A percentile compares a stretch with the other conserved stretches of the same genome.
Evolutionary conservation across 2,797 vertebrate genomes (phyloP).

Genomic region (Cryptoblepharus egeriae): DNA sequence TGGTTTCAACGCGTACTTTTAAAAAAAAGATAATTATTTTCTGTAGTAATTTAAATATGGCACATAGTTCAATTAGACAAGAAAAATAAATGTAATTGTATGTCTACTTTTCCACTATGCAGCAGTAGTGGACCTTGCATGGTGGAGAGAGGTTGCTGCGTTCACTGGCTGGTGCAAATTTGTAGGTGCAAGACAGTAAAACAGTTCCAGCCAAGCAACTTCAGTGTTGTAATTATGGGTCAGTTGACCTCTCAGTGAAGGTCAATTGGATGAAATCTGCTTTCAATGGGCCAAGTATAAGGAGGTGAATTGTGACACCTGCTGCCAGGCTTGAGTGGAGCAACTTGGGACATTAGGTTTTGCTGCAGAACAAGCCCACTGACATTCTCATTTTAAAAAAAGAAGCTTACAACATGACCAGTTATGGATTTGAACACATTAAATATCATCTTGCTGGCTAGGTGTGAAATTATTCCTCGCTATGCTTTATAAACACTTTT

Average conservation of each 20-base stretch:
- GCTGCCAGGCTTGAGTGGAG: conserved; percentile 40
- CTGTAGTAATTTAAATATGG: background rate
- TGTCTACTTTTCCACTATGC: background rate
- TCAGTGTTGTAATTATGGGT: conserved; percentile 52
- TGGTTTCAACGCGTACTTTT: background rate
- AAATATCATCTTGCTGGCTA: conserved; percentile 15
- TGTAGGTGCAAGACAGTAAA: conserved; percentile 15
- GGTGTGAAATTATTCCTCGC: conserved; percentile 15
- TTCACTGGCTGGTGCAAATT: conserved; percentile 1
- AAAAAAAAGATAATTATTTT: accelerated
- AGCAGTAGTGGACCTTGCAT: background rate
- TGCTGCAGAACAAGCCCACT: background rate
- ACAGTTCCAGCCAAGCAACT: conserved; percentile 27
- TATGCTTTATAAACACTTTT: background rate
- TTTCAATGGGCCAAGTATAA: conserved; percentile 39
- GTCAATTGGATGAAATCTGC: conserved; percentile 50
- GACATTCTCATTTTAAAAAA: conserved; percentile 33
- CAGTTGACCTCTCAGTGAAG: conserved; percentile 35
- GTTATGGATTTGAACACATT: conserved; percentile 18
- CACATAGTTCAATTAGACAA: background rate
- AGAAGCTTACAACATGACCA: background rate
- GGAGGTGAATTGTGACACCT: conserved; percentile 51
- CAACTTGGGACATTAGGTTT: conserved; percentile 30
- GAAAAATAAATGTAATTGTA: background rate
- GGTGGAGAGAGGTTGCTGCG: conserved; percentile 5